phyloP scores from a whole-genome alignment of 2,113 vertebrate genomes.

The Ictalurus furcatus region DNA sequence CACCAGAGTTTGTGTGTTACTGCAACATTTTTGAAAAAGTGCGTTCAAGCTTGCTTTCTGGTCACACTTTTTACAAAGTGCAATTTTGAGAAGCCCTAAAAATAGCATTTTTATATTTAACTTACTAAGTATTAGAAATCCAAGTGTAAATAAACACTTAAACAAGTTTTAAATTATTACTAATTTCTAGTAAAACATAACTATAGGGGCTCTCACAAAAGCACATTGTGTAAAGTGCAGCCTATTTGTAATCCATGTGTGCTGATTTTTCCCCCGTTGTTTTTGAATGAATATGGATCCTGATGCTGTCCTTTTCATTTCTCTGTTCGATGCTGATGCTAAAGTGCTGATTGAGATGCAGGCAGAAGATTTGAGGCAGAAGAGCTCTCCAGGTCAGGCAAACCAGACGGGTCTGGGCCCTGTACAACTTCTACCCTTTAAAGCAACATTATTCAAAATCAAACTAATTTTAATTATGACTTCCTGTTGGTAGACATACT shows the following conservation, averaged over 20 bases:
- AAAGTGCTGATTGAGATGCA: conserved; percentile 83
- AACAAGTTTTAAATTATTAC: neutral
- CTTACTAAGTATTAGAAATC: neutral
- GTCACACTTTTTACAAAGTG: conserved; percentile 50
- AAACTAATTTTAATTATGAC: conserved; percentile 10
- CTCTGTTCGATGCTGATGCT: conserved; percentile 61
- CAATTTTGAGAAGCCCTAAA: neutral
- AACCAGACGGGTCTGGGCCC: conserved; percentile 34
- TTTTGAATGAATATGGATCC: conserved; percentile 49
- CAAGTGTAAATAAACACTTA: neutral
- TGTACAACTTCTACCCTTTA: conserved; percentile 37
- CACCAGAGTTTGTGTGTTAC: conserved; percentile 32
- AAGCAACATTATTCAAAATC: conserved; percentile 27
- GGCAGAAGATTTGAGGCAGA: conserved; percentile 80
- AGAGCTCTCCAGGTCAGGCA: conserved; percentile 77
- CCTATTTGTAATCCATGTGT: conserved; percentile 38
- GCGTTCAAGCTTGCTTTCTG: conserved; percentile 20
- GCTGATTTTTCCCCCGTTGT: conserved; percentile 54
- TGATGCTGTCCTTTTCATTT: conserved; percentile 61
- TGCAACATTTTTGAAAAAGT: conserved; percentile 1
- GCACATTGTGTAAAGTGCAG: conserved; percentile 47
- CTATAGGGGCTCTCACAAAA: conserved; percentile 1
- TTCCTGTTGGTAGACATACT: conserved; percentile 37
- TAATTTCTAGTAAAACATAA: neutral
- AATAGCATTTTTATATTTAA: neutral